Conservation (phyloP, 2,797 vertebrate genomes). For the Lagodon rhomboides region DNA sequence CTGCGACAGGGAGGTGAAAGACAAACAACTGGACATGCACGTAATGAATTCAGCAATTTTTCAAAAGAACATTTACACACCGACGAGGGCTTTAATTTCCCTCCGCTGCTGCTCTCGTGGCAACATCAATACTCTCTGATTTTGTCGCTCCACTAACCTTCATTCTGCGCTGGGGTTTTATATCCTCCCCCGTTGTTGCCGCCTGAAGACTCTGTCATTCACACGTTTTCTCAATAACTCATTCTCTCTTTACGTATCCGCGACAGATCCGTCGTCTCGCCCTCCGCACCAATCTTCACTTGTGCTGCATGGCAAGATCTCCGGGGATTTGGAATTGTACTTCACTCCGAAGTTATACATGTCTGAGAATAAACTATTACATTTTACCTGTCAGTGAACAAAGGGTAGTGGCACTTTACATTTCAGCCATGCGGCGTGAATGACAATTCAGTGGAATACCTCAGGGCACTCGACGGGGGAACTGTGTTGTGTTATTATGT, state of each 20-base stretch:
- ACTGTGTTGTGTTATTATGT: not conserved
- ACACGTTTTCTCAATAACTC: slow-evolving; percentile 17
- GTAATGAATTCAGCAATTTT: slow-evolving; percentile 1
- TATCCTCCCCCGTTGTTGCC: slow-evolving; percentile 8
- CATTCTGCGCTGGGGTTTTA: slow-evolving; percentile 17
- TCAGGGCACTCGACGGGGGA: not conserved
- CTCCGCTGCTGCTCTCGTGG: slow-evolving; percentile 2
- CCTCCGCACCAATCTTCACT: not conserved
- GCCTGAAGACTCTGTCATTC: slow-evolving; percentile 12
- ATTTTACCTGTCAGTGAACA: not conserved
- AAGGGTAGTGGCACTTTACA: not conserved
- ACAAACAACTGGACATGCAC: not conserved
- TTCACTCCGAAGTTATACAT: not conserved
- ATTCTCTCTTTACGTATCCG: not conserved
- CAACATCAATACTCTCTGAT: slow-evolving; percentile 31
- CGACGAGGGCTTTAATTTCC: slow-evolving; percentile 33
- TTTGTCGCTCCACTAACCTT: slow-evolving; percentile 18
- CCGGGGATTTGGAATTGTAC: not conserved
- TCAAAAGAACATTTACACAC: slow-evolving; percentile 6
- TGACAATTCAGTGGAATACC: not conserved
- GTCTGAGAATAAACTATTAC: not conserved
- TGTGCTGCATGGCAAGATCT: not conserved
- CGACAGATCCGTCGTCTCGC: slow-evolving; percentile 8
- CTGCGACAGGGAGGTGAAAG: slow-evolving; percentile 5
- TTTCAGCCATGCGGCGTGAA: not conserved